Conservation (phyloP, 2,113 vertebrate species). For the Phalacrocorax aristotelis region DNA sequence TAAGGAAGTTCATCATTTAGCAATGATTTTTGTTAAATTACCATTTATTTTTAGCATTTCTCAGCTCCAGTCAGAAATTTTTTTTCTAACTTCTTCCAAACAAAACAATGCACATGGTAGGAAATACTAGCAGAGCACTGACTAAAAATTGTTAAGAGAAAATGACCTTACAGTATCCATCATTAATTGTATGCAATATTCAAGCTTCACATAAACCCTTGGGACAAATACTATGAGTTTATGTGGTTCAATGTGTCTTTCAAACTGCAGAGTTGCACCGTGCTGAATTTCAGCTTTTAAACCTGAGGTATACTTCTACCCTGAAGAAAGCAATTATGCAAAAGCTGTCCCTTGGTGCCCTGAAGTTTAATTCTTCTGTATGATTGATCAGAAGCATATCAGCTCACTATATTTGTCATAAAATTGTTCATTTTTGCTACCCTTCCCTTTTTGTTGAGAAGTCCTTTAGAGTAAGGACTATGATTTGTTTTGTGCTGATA, state of each 20-base stretch:
- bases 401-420: neutral
- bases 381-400: neutral
- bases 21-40: neutral
- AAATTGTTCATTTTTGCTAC: neutral
- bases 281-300: neutral
- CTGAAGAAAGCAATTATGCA: neutral
- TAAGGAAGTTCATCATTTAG: neutral
- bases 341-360: neutral
- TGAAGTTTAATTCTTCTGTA: neutral
- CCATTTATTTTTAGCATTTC: neutral
- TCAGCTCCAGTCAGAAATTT: neutral
- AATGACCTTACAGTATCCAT: neutral
- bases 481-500: neutral
- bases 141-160: neutral
- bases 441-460: neutral
- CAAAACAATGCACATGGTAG: neutral
- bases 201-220: neutral
- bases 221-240: neutral
- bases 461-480: neutral
- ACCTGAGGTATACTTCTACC: neutral
- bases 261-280: neutral
- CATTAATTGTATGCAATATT: neutral
- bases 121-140: neutral
- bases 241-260: neutral
- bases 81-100: neutral